These are phyloP conservation scores for Myiozetetes cayanensis DNA, from an alignment of 2,113 vertebrate species.

Conservation along the genomic window DNA sequence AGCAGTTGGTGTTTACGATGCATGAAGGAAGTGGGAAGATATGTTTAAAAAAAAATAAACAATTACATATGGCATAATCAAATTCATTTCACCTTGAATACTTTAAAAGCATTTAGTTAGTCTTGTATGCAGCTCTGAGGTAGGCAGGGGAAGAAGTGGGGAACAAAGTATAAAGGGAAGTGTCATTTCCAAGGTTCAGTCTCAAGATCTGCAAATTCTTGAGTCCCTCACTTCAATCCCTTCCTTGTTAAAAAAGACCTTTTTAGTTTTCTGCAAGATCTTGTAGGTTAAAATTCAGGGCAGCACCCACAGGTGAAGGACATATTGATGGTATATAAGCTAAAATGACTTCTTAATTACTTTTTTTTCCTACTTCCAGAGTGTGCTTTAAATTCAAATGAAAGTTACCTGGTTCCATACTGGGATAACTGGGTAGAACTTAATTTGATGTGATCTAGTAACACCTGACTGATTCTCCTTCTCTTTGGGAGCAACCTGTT, in stretches of 20 bases:
- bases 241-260: neutral
- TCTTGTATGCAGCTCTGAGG: neutral
- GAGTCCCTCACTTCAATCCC: neutral
- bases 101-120: neutral
- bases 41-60: neutral
- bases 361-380: neutral
- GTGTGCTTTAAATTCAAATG: neutral
- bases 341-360: neutral
- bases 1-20: neutral
- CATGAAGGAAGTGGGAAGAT: neutral
- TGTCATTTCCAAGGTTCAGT: neutral
- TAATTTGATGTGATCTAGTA: neutral
- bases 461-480: neutral
- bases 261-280: neutral
- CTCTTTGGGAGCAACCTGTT: neutral
- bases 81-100: neutral
- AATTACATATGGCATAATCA: neutral
- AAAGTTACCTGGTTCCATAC: neutral
- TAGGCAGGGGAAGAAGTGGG: neutral
- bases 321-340: neutral
- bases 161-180: neutral
- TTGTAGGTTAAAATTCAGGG: neutral
- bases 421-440: neutral
- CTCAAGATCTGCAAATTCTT: neutral
- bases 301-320: neutral